A percentile compares a stretch with the other conserved stretches of the same genome.
phyloP scores from a whole-genome alignment of 2,113 vertebrate species.

The Pagrus major region DNA sequence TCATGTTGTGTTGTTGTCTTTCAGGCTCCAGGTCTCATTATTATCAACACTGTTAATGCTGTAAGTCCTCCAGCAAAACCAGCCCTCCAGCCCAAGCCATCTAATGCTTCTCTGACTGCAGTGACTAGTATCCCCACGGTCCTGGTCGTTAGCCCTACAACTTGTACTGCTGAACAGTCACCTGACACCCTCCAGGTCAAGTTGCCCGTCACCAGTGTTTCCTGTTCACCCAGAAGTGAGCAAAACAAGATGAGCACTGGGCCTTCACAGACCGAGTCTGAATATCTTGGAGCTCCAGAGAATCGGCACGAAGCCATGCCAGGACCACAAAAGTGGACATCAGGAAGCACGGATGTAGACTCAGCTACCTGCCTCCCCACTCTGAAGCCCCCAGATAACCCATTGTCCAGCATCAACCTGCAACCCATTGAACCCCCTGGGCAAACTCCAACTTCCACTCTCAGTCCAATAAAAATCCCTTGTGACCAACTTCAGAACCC shows the following conservation, averaged over 20 bases:
- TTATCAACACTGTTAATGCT: slow-evolving; percentile 20
- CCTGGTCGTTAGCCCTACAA: slow-evolving; percentile 45
- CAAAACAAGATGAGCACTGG: background rate
- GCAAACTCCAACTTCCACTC: slow-evolving; percentile 2
- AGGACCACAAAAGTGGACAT: slow-evolving; percentile 36
- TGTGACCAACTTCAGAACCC: slow-evolving; percentile 24
- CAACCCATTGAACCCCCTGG: slow-evolving; percentile 49
- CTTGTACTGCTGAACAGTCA: slow-evolving; percentile 19
- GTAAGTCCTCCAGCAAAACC: slow-evolving; percentile 6
- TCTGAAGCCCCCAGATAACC: slow-evolving; percentile 70
- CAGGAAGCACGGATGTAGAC: slow-evolving; percentile 23
- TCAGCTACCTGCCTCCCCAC: slow-evolving; percentile 11
- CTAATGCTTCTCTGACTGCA: background rate
- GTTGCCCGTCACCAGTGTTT: slow-evolving; percentile 31
- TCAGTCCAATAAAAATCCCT: slow-evolving; percentile 32
- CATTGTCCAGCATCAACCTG: slow-evolving; percentile 67
- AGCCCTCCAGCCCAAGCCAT: slow-evolving; percentile 4
- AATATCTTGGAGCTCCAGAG: background rate
- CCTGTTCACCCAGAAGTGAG: slow-evolving; percentile 14
- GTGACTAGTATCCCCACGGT: slow-evolving; percentile 24
- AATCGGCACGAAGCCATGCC: background rate
- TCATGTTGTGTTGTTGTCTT: slow-evolving; percentile 23
- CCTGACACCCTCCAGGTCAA: slow-evolving; percentile 47
- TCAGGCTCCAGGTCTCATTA: slow-evolving; percentile 42
- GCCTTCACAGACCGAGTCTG: background rate